Conservation (phyloP, 2,797 vertebrate species). For the Aldrovandia affinis region DNA sequence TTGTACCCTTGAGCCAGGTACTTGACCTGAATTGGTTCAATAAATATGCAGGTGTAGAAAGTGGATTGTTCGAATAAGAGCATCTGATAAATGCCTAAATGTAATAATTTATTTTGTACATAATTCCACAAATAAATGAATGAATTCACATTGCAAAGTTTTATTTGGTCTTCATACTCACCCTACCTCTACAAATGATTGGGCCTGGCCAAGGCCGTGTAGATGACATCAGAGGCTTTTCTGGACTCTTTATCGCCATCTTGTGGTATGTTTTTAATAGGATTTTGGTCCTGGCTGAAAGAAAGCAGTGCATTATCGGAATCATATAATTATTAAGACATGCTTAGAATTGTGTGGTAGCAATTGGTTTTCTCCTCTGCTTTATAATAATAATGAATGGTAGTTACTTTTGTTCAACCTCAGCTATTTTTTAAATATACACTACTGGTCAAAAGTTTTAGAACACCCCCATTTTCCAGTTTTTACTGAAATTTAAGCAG, state of each 20-base stretch:
- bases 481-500: too few species aligned
- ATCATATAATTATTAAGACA: neutral
- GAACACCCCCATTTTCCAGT: too few species aligned
- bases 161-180: neutral
- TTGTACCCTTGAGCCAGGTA: too few species aligned
- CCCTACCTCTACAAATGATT: neutral
- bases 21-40: too few species aligned
- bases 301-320: neutral
- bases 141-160: neutral
- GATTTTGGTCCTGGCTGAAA: conserved; percentile 13
- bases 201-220: neutral
- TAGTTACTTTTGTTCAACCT: neutral
- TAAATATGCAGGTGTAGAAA: neutral
- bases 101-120: neutral
- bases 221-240: neutral
- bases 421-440: neutral
- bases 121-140: neutral
- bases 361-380: neutral
- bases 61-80: too few species aligned
- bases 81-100: too few species aligned
- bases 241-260: neutral
- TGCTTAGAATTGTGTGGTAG: neutral
- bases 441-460: too few species aligned
- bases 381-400: neutral
- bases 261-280: neutral